phyloP scores from a whole-genome alignment of 2,113 vertebrate species.

The Caretta caretta region DNA sequence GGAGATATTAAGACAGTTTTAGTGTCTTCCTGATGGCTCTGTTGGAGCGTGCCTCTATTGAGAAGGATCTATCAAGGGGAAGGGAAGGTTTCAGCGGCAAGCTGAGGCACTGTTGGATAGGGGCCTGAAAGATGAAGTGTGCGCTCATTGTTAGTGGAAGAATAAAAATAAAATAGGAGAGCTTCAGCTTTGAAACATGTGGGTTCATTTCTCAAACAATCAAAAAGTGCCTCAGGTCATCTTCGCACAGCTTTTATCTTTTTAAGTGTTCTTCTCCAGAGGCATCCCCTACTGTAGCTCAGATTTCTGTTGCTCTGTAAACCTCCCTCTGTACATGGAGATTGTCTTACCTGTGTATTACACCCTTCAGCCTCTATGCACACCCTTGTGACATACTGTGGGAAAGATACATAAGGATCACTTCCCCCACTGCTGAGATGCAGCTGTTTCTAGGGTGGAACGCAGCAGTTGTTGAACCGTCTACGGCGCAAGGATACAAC shows the following conservation, averaged over 20 bases:
- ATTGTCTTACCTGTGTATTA: neutral
- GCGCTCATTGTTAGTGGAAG: slow-evolving; percentile 1
- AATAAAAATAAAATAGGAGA: slow-evolving; percentile 44
- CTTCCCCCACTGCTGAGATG: neutral
- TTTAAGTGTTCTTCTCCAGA: slow-evolving; percentile 27
- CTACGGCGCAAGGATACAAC: neutral
- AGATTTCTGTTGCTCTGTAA: neutral
- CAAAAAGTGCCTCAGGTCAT: slow-evolving; percentile 44
- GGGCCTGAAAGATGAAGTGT: slow-evolving; percentile 10
- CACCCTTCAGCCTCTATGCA: neutral
- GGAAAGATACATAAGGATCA: neutral
- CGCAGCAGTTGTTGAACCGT: neutral
- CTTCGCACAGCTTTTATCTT: neutral
- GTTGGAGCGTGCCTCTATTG: slow-evolving; percentile 46
- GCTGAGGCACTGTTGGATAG: slow-evolving; percentile 32
- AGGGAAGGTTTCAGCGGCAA: slow-evolving; percentile 27
- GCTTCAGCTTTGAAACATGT: slow-evolving; percentile 50
- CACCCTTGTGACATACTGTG: neutral
- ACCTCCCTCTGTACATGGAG: neutral
- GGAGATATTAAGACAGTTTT: slow-evolving; percentile 21
- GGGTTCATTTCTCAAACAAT: slow-evolving; percentile 40
- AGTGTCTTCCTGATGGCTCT: slow-evolving; percentile 39
- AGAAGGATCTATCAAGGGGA: slow-evolving; percentile 55
- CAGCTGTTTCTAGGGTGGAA: neutral
- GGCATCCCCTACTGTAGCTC: neutral